Evolutionary conservation across 2,113 vertebrate genomes (phyloP).

Genomic region (Tetrao urogallus): DNA sequence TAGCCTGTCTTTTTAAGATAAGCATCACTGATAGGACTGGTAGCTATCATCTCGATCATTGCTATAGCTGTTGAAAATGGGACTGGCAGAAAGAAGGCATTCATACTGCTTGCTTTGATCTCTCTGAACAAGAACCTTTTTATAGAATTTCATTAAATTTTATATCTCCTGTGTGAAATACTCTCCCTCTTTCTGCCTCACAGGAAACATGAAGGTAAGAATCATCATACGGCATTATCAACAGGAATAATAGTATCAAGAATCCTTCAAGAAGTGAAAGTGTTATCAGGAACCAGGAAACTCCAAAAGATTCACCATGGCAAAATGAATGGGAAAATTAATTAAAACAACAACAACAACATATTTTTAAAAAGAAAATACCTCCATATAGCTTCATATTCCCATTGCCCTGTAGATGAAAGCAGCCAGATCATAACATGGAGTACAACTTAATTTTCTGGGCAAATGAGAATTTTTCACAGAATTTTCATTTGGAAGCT

Average conservation of each 20-base stretch:
- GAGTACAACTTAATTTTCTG: not conserved
- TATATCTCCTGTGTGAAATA: not conserved
- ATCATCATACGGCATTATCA: not conserved
- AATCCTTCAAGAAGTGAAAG: not conserved
- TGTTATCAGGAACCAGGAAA: not conserved
- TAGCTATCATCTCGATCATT: not conserved
- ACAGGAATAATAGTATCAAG: not conserved
- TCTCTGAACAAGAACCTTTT: not conserved
- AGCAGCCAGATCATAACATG: not conserved
- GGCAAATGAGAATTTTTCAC: not conserved
- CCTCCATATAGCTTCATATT: not conserved
- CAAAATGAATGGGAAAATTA: not conserved
- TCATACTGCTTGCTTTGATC: not conserved
- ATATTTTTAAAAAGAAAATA: not conserved
- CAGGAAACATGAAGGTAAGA: not conserved
- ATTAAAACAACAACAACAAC: not conserved
- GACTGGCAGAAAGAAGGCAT: not conserved
- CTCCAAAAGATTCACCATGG: not conserved
- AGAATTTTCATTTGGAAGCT: not conserved
- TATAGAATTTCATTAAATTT: constrained; percentile 17
- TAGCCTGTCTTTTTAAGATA: not conserved
- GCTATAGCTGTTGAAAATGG: not conserved
- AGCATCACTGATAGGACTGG: not conserved
- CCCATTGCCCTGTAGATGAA: not conserved
- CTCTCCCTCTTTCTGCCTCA: not conserved